Percentiles rank a stretch among this genome's conserved stretches.
phyloP scores from a whole-genome alignment of 2,113 vertebrate species.

The Nothobranchius furzeri region DNA sequence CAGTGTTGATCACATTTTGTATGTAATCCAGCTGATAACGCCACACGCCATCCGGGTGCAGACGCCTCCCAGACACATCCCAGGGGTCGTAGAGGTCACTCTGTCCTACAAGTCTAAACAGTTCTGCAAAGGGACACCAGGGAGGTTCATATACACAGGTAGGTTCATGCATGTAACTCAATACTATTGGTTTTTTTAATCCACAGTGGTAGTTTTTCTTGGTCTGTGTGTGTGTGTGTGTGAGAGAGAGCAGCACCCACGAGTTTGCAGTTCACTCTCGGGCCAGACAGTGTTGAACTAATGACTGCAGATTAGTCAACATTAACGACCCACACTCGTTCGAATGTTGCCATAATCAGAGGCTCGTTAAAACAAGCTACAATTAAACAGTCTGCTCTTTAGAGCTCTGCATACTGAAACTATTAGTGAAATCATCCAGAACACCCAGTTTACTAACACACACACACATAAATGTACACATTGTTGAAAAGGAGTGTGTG shows the following conservation, averaged over 20 bases:
- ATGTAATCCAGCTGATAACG: slow-evolving; percentile 58
- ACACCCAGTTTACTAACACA: slow-evolving; percentile 73
- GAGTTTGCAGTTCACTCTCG: slow-evolving; percentile 76
- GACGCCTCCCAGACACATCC: slow-evolving; percentile 76
- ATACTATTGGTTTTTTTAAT: neutral
- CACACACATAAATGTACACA: slow-evolving; percentile 38
- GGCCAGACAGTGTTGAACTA: slow-evolving; percentile 75
- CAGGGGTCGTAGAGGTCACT: slow-evolving; percentile 75
- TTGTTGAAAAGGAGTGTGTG: slow-evolving; percentile 25
- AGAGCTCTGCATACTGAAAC: slow-evolving; percentile 72
- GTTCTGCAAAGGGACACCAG: slow-evolving; percentile 77
- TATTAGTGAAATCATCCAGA: slow-evolving; percentile 78
- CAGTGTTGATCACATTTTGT: slow-evolving; percentile 7
- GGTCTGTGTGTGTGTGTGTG: slow-evolving; percentile 52
- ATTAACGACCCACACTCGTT: slow-evolving; percentile 72
- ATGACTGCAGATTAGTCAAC: slow-evolving; percentile 76
- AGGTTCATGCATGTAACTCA: slow-evolving; percentile 7
- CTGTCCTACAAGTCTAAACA: slow-evolving; percentile 77
- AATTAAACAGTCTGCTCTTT: slow-evolving; percentile 78
- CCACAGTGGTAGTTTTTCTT: neutral
- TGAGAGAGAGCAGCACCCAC: slow-evolving; percentile 67
- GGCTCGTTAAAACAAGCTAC: slow-evolving; percentile 72
- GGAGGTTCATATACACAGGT: slow-evolving; percentile 76
- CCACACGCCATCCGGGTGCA: slow-evolving; percentile 73
- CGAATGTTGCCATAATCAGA: slow-evolving; percentile 73